Percentiles rank a stretch among this genome's conserved stretches.
Conservation (phyloP, 2,888 invertebrate species). For the Congeria kusceri region DNA sequence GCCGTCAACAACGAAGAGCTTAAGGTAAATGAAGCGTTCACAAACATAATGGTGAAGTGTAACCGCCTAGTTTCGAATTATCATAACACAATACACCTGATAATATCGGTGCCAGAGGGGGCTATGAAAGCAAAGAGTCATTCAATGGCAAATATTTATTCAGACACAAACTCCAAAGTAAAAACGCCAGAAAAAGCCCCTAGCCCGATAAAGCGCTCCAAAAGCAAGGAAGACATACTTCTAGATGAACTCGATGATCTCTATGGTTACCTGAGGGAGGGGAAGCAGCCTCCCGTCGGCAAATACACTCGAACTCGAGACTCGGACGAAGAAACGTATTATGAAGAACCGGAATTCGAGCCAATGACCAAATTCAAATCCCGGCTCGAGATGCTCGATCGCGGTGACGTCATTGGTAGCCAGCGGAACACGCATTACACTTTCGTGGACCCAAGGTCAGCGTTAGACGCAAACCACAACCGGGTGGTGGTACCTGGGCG, state of each 20-base stretch:
- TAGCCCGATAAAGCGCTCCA: slow-evolving; percentile 66
- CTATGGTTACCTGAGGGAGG: slow-evolving; percentile 97
- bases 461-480: slow-evolving; percentile 49
- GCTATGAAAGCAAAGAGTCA: slow-evolving; percentile 69
- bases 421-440: slow-evolving; percentile 69
- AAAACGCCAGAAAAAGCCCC: slow-evolving; percentile 17
- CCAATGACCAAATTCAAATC: slow-evolving; percentile 79
- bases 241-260: slow-evolving; percentile 97
- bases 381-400: slow-evolving; percentile 72
- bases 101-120: slow-evolving; percentile 79
- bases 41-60: slow-evolving; percentile 75
- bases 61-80: slow-evolving; percentile 82
- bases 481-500: slow-evolving; percentile 35
- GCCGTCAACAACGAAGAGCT: slow-evolving; percentile 87
- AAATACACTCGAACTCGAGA: slow-evolving; percentile 77
- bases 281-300: slow-evolving; percentile 91
- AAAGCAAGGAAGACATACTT: slow-evolving; percentile 90
- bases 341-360: slow-evolving; percentile 84
- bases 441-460: slow-evolving; percentile 68
- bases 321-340: slow-evolving; percentile 83
- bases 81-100: slow-evolving; percentile 83
- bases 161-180: slow-evolving; percentile 46
- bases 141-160: slow-evolving; percentile 73
- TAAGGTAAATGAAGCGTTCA: slow-evolving; percentile 70
- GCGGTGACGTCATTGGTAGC: slow-evolving; percentile 68